Percentiles rank a stretch among this genome's conserved stretches.
Conservation (phyloP, 1,140 invertebrate species). For the Mamestra configurata region DNA sequence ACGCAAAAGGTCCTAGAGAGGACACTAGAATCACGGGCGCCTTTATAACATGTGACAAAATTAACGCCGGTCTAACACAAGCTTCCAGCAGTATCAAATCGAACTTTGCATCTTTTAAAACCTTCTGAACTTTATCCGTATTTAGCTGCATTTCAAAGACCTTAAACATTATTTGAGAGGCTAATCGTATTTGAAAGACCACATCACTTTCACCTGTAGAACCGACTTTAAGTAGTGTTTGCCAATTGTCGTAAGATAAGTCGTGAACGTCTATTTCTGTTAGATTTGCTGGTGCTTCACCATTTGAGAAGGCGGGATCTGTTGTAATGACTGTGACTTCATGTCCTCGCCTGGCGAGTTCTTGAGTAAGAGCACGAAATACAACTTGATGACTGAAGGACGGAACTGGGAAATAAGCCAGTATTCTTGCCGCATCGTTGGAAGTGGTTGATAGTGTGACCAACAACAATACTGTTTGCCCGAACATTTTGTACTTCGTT, state of each 20-base stretch:
- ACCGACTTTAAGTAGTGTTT: neutral
- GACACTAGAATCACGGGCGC: constrained; percentile 67
- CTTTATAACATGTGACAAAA: constrained; percentile 63
- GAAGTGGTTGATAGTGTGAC: neutral
- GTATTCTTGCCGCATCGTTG: constrained; percentile 30
- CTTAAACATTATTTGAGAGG: neutral
- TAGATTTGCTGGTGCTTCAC: constrained; percentile 50
- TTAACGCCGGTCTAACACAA: constrained; percentile 53
- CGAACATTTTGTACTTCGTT: neutral
- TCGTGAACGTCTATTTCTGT: constrained; percentile 64
- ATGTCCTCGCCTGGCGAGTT: constrained; percentile 20
- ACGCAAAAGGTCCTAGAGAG: constrained; percentile 59
- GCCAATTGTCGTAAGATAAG: constrained; percentile 54
- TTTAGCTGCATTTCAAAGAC: constrained; percentile 57
- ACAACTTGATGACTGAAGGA: constrained; percentile 1
- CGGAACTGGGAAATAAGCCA: constrained; percentile 10
- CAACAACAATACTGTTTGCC: neutral
- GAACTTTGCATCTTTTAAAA: constrained; percentile 53
- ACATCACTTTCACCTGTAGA: constrained; percentile 53
- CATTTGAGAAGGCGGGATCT: constrained; percentile 24
- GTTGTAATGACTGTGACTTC: constrained; percentile 21
- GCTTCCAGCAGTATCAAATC: constrained; percentile 68
- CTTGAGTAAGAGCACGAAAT: constrained; percentile 10
- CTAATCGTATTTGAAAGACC: neutral
- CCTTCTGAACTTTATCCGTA: constrained; percentile 28